A percentile compares a stretch with the other conserved stretches of the same genome.
Evolutionary conservation across 2,888 invertebrate genomes (phyloP).

Genomic region (Polymixis lichenea): DNA sequence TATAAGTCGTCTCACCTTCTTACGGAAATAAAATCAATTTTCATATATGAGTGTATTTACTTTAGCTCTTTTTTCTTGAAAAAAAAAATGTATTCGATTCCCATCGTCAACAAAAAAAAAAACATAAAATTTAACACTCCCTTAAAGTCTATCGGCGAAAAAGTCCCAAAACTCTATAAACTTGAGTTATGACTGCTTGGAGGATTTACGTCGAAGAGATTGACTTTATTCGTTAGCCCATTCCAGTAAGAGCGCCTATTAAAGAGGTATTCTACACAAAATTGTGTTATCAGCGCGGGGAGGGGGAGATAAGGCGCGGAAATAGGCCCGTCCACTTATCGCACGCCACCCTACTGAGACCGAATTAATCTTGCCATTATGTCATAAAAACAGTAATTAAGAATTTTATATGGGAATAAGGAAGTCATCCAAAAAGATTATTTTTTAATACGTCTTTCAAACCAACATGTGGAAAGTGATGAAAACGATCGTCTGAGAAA

Average conservation of each 20-base stretch:
- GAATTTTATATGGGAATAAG: constrained; percentile 28
- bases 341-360: constrained; percentile 68
- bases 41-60: too few relatives aligned
- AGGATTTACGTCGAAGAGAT: constrained; percentile 86
- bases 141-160: constrained; percentile 72
- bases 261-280: constrained; percentile 83
- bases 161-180: constrained; percentile 85
- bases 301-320: constrained; percentile 77
- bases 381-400: constrained; percentile 66
- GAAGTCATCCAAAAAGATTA: neutral
- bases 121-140: constrained; percentile 76
- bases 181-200: constrained; percentile 84
- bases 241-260: constrained; percentile 82
- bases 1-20: too few relatives aligned
- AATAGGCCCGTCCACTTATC: constrained; percentile 79
- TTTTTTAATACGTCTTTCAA: neutral
- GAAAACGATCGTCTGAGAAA: too few relatives aligned
- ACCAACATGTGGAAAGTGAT: neutral
- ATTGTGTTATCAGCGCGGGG: constrained; percentile 77
- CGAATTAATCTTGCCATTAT: constrained; percentile 70
- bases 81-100: constrained; percentile 38
- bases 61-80: too few relatives aligned
- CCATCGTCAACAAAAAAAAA: constrained; percentile 56
- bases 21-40: too few relatives aligned
- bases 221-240: constrained; percentile 87